Percentiles rank a stretch among this genome's conserved stretches.
These are phyloP conservation scores for Odontothrips loti DNA, from an alignment of 2,888 invertebrate genomes.

Conservation along the genomic window DNA sequence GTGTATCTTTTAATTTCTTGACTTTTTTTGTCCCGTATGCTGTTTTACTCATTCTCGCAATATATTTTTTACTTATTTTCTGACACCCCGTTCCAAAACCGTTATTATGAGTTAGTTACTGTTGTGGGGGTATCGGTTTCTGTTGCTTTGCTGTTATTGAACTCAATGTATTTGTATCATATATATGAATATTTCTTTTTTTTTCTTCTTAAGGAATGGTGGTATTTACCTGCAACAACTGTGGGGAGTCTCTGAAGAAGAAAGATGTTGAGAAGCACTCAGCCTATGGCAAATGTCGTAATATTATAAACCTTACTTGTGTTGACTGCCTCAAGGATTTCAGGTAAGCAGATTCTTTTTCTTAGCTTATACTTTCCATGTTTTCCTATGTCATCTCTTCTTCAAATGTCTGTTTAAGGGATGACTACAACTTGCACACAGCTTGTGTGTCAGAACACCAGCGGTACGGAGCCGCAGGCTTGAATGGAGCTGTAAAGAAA, in stretches of 20 bases:
- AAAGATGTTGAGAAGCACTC: slow-evolving; percentile 83
- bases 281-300: no score
- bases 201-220: slow-evolving; percentile 62
- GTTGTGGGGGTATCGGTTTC: no score
- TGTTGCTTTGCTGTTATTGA: no score
- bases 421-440: background rate
- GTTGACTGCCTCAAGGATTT: slow-evolving; percentile 93
- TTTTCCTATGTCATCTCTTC: background rate
- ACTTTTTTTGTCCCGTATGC: no score
- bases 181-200: background rate
- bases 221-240: slow-evolving; percentile 86
- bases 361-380: no score
- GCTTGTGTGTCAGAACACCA: background rate
- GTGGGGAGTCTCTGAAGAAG: slow-evolving; percentile 88
- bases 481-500: background rate
- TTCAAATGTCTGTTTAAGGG: background rate
- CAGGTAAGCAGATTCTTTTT: slow-evolving; percentile 49
- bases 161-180: background rate
- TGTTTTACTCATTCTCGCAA: no score
- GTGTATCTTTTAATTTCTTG: no score
- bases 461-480: background rate
- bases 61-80: no score
- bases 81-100: no score
- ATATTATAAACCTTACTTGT: slow-evolving; percentile 61
- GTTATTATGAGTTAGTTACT: no score